These are phyloP conservation scores for Anoura caudifer DNA, from an alignment of 2,113 vertebrate species.

Conservation along the genomic window DNA sequence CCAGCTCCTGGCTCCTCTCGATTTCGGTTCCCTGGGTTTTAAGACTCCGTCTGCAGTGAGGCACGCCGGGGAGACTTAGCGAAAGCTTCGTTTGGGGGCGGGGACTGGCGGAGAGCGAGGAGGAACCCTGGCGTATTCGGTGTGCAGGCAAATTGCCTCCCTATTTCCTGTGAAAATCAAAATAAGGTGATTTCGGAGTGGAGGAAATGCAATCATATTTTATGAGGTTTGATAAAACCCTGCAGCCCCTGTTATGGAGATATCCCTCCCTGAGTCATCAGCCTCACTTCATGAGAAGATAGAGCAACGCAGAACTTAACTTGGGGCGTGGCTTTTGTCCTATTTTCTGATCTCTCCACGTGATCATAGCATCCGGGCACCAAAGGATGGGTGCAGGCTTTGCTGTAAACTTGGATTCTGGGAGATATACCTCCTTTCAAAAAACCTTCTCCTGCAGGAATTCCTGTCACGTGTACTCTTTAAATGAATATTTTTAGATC, in stretches of 20 bases:
- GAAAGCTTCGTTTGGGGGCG: background rate
- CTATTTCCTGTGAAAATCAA: background rate
- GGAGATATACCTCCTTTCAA: background rate
- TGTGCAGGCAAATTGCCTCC: too few species aligned
- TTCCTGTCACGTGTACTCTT: background rate
- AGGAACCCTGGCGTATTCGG: too few species aligned
- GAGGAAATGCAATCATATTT: background rate
- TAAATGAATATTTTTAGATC: background rate
- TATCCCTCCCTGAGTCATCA: background rate
- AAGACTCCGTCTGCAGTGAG: background rate
- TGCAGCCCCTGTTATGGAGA: background rate
- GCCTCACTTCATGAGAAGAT: background rate
- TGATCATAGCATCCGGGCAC: background rate
- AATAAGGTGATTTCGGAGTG: background rate
- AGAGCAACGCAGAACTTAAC: background rate
- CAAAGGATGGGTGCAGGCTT: background rate
- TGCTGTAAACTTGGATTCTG: background rate
- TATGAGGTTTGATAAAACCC: conserved; percentile 1
- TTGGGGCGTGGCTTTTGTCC: background rate
- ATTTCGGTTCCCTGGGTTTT: background rate
- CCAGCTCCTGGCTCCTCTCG: conserved; percentile 56
- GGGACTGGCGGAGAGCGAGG: background rate
- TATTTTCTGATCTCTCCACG: background rate
- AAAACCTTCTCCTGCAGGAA: background rate
- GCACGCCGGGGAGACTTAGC: background rate